Evolutionary conservation across 2,888 invertebrate species (phyloP).

Genomic region (Nymphalis polychloros): DNA sequence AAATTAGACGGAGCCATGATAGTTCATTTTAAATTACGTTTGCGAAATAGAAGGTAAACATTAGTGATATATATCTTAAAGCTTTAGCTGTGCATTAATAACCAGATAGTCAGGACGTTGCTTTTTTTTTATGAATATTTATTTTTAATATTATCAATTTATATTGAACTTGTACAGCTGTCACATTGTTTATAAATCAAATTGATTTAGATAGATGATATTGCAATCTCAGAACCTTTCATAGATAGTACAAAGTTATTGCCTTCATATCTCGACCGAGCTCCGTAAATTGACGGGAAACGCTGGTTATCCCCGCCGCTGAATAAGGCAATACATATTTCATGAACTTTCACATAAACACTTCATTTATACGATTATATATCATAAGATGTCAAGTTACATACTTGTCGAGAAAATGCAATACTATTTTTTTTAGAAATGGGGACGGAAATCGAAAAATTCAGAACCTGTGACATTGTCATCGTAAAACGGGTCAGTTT

Average conservation of each 20-base stretch:
- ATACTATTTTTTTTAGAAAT: no score
- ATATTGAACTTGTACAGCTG: background rate
- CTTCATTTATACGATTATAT: slow-evolving; percentile 25
- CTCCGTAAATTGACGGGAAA: slow-evolving; percentile 65
- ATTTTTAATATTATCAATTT: slow-evolving; percentile 7
- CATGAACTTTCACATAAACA: slow-evolving; percentile 39
- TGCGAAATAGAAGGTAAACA: no score
- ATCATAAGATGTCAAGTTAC: slow-evolving; percentile 10
- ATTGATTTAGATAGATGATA: slow-evolving; percentile 45
- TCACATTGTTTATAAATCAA: slow-evolving; percentile 28
- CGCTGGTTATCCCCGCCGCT: slow-evolving; percentile 58
- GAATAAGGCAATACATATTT: slow-evolving; percentile 65
- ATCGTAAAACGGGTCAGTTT: no score
- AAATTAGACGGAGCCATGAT: no score
- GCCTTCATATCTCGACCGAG: slow-evolving; percentile 58
- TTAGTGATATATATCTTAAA: no score
- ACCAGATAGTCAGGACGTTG: no score
- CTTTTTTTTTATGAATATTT: background rate
- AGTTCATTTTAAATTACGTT: no score
- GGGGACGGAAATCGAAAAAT: no score
- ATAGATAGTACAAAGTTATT: slow-evolving; percentile 66
- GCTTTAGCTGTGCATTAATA: no score
- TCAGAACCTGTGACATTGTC: no score
- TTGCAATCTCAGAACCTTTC: slow-evolving; percentile 66
- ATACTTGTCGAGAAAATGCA: no score